Percentiles rank a stretch among this genome's conserved stretches.
Evolutionary conservation across 2,888 invertebrate genomes (phyloP).

Genomic region (Drosophila falleni): DNA sequence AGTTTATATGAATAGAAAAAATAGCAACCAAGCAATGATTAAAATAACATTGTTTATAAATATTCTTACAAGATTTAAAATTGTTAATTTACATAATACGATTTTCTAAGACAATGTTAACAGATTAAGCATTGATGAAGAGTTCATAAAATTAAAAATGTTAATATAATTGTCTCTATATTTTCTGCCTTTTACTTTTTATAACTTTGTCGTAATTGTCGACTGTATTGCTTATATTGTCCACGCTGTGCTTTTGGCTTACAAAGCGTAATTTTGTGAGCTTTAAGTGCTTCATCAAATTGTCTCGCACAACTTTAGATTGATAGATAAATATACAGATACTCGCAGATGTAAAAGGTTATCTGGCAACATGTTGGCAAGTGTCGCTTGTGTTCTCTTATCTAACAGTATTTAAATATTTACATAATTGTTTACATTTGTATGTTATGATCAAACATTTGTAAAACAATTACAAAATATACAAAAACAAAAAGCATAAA

Average conservation of each 20-base stretch:
- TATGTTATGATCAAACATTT: constrained; percentile 49
- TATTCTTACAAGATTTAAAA: too few species aligned
- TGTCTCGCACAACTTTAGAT: constrained; percentile 2
- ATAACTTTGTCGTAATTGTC: neutral
- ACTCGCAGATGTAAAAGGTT: constrained; percentile 11
- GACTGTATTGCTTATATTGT: neutral
- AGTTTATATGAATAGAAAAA: too few species aligned
- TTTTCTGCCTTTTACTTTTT: neutral
- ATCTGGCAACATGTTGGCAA: constrained; percentile 14
- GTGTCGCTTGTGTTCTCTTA: constrained; percentile 30
- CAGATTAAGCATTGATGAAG: too few species aligned
- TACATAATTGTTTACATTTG: constrained; percentile 44
- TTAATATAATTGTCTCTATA: neutral
- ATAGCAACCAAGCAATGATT: too few species aligned
- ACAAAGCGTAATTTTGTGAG: constrained; percentile 1
- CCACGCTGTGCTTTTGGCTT: neutral
- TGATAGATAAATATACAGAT: constrained; percentile 12
- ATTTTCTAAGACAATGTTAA: too few species aligned
- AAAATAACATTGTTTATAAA: too few species aligned
- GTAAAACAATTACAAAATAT: constrained; percentile 36
- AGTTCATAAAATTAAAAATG: too few species aligned
- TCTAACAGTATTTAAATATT: constrained; percentile 33
- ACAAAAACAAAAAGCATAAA: neutral
- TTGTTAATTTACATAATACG: too few species aligned
- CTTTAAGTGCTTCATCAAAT: neutral